These are phyloP conservation scores for Corythaixoides concolor DNA, from an alignment of 2,113 vertebrate genomes.

Conservation along the genomic window DNA sequence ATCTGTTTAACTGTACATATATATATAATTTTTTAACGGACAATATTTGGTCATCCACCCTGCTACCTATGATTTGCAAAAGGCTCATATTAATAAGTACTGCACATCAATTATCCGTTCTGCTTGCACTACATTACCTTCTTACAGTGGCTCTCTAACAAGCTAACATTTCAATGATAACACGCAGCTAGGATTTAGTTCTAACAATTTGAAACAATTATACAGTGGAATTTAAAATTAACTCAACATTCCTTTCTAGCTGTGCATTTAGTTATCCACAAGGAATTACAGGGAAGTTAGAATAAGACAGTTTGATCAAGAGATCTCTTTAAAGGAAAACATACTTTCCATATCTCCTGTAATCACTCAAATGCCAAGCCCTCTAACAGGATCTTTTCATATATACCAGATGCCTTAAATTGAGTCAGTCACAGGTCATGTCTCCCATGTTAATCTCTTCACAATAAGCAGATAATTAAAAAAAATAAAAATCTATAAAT, in stretches of 20 bases:
- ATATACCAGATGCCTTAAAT: slow-evolving; percentile 53
- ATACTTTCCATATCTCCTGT: slow-evolving; percentile 54
- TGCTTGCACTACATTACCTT: neutral
- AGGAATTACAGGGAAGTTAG: slow-evolving; percentile 34
- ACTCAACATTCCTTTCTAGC: slow-evolving; percentile 13
- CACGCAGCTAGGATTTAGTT: neutral
- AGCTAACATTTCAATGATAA: neutral
- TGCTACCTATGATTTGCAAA: neutral
- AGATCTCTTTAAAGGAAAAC: slow-evolving; percentile 54
- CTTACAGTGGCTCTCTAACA: neutral
- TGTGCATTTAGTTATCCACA: slow-evolving; percentile 15
- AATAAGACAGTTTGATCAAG: slow-evolving; percentile 40
- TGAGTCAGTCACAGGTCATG: slow-evolving; percentile 39
- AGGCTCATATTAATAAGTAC: neutral
- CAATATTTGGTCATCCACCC: neutral
- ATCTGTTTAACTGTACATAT: neutral
- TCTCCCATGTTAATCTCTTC: slow-evolving; percentile 63
- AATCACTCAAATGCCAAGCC: slow-evolving; percentile 56
- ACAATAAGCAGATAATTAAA: slow-evolving; percentile 65
- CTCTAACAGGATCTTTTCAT: slow-evolving; percentile 40
- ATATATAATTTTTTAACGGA: neutral
- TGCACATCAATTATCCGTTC: neutral
- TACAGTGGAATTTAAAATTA: neutral
- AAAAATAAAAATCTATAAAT: slow-evolving; percentile 57
- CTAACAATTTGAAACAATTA: neutral